Base-by-base conservation (phyloP, 2,113 vertebrate species). In the Notiomystis cincta region DNA sequence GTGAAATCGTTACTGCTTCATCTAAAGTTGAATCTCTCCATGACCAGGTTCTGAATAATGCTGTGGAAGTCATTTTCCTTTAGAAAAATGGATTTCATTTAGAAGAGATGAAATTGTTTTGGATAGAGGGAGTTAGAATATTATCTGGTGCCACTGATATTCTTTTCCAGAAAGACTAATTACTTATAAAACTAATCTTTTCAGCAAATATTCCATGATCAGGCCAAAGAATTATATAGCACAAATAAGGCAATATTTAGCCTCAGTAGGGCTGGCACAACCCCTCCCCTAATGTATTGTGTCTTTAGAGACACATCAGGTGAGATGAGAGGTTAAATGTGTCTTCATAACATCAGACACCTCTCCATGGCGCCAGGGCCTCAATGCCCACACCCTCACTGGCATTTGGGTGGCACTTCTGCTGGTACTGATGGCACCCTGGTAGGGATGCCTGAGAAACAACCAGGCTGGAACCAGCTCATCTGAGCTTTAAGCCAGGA, bases 81-180 rank as follows among this genome's bases (percentile, higher is more conserved):
- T 44, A 87, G 65, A 90, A 94, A 96, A 93, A 88, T 71, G 28
- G n/a, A 56, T 90, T 96, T 95, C 33, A 65, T 94, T 96, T 93
- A 90, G 61, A 81, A 86, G 37, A 94, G 38, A 92, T 90, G 77
- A 94, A 94, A 88, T 92, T 90, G 82, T 88, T 94, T 92, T 87
- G 88, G 67, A 60, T 71, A 89, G 67, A 88, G 23, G 8, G 82
- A 95, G 87, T 92, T 79, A 51, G 31, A 87, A 28, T 72, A 60
- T 90, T 94, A 94, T 92, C 69, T 92, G 30, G 13, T 87, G 50
- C 47, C 51, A 60, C 60, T 56, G 67, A 93, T 90, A 94, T 48
- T 78, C 64, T 88, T 88, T 94, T 81, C 64, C 48, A 87, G 56
- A 60, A 88, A 66, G 45, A 72, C 71, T 90, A 82, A 86, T 90